Evolutionary conservation across 2,797 vertebrate species (phyloP), one percentile per base, ranked within the genome.

Genomic region (Pagetopsis macropterus): DNA sequence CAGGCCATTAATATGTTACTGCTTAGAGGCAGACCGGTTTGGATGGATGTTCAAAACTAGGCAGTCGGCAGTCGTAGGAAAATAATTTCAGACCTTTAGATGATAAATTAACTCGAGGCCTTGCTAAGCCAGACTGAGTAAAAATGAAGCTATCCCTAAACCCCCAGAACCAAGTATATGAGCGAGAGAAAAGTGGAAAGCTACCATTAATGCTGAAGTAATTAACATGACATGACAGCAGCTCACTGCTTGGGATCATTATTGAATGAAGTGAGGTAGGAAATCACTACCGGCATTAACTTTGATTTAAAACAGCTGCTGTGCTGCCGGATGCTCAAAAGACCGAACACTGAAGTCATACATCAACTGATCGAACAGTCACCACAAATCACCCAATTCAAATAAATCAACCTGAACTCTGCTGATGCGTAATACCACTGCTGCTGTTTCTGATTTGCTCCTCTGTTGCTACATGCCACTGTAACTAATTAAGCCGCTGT

Each of bases 401-500:
- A 59, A 76, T 66, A 48, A 75, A 76, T 81, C 76, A 65, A 12
- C 69, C 48, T 71, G 62, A 60, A 66, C 50, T 65, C 45, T 51
- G 50, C 41, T 41, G 48, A 72, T 62, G 19, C 59, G 33, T 67
- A 13, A 10, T 41, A 13, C 33, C 31, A 40, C 65, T 45, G 1
- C 11, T 72, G 51, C 58, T 31, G 44, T 67, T 70, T 64, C 60
- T 61, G 65, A 14, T 81, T 68, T 57, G 17, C 61, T 76, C 49
- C 65, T 33, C 46, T 15, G 12, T 79, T 70, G 76, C 75, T 73
- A 50, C 67, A 80, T 62, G 62, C 55, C 63, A 49, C 76, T 73
- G 81, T 65, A 73, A 72, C 83, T 88, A 86, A 88, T 86, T 89
- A 88, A 86, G 77, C 81, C 19, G 60, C 75, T 79, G 78, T 72